Base-by-base conservation (phyloP, 2,797 vertebrate species). In the Chelon labrosus region DNA sequence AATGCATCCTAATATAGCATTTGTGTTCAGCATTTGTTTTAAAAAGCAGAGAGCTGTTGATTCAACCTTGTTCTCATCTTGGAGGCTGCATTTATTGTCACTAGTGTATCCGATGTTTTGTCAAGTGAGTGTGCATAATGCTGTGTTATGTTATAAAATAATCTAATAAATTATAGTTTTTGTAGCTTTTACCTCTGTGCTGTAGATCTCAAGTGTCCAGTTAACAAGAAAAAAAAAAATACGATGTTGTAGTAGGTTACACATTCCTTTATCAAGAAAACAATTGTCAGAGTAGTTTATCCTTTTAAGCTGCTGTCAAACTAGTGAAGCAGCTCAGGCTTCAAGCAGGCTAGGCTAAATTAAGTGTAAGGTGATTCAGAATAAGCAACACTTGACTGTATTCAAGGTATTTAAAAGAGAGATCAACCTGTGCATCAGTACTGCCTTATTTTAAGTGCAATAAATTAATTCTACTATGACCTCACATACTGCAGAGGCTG, bases 221-320 rank as follows among this genome's bases (percentile, higher is more conserved):
- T 9, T 55, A 10, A 60, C 44, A 77, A 50, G 7, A 42, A 44
- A 13, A 65, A 46, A 54, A 44, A 44, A 44, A 7, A 7, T 31
- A 10, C 35, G 22, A 16, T 44, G 57, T 27, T 55, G 27, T 25
- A 63, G 1, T 46, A 49, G 47, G 10, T 56, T 47, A 65, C 12
- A 7, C 53, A n/a, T 53, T 52, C 12, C 46, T 37, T 47, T 16
- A 37, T 19, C 19, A 7, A 14, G 49, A 35, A 51, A n/a, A 53
- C 52, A 38, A 35, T 35, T 8, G 17, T 35, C 25, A 14, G 27
- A 11, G 2, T 17, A 41, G 17, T 63, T 55, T 71, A 54, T 71
- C 55, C 25, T 22, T 19, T 10, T 10, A n/a, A 7, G 19, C n/a
- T n/a, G n/a, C 49, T 6, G 10, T 76, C 41, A 25, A 54, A 37